Evolutionary conservation across 1,140 invertebrate genomes (phyloP), one percentile per base, ranked within the genome.

Genomic region (Trinorchestia longiramus): DNA sequence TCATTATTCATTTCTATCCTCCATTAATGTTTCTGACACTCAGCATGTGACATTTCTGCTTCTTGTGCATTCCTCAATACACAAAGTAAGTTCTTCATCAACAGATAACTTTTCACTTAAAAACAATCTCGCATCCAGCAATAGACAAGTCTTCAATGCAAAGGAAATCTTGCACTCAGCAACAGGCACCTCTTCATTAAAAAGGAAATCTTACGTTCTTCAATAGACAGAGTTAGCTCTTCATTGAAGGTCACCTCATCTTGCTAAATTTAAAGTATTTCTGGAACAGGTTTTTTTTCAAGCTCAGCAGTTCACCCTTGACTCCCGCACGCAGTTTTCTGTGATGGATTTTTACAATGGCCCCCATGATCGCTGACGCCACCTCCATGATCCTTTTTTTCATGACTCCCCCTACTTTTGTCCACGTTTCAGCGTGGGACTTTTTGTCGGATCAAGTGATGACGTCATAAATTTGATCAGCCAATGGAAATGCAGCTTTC

Each of bases 341-440:
- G 11, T 43, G n/a, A 42, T 90, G 41, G 43, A 90, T 90, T 90
- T 90, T 90, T 90, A 41, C 88, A 90, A 42, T 42, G 88, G 41
- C 88, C 88, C 88, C 88, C n/a, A 43, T 43, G 41, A 42, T 90
- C 28, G 88, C 43, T 1, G 15, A 90, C 15, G 43, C 11, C 23
- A 17, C 62, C 43, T 90, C 43, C 88, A 90, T 90, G 88, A 77
- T 90, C 88, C 41, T 90, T 90, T 90, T 90, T 90, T 90, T 42
- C 88, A 4, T 4, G 43, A 42, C 41, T 43, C 41, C 88, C 87
- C 41, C 88, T 19, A 41, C 88, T 90, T 90, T 90, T 90, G 88
- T 90, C 43, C 41, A 19, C 11, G 41, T 43, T 15, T 42, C 88
- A 90, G 6, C 88, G 88, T 90, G 88, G 36, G 88, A 90, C 8